A percentile compares a stretch with the other conserved stretches of the same genome.
Evolutionary conservation across 1,140 invertebrate genomes (phyloP).

Genomic region (Carposina sasakii): DNA sequence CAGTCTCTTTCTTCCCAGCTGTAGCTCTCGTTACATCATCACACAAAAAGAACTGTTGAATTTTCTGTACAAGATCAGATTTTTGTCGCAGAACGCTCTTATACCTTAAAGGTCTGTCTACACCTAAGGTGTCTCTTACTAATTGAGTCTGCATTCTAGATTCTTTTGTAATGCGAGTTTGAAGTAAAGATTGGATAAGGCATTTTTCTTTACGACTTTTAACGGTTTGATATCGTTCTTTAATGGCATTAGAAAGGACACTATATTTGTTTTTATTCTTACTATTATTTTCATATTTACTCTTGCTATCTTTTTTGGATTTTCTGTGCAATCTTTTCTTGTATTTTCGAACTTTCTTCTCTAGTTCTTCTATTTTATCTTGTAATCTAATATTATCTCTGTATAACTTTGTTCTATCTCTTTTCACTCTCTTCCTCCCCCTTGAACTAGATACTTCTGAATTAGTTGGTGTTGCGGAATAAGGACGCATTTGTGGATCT

Average conservation of each 20-base stretch:
- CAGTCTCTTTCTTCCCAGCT: neutral
- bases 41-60: neutral
- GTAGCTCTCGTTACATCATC: neutral
- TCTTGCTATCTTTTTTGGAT: neutral
- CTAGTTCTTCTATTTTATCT: neutral
- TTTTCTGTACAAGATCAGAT: neutral
- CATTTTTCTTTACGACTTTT: neutral
- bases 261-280: neutral
- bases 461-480: neutral
- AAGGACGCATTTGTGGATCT: neutral
- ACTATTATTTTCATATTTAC: neutral
- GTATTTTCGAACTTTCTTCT: neutral
- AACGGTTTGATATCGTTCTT: neutral
- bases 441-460: neutral
- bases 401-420: neutral
- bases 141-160: neutral
- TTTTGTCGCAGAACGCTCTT: neutral
- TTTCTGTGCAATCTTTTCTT: neutral
- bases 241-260: neutral
- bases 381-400: neutral
- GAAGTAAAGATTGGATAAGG: neutral
- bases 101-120: neutral
- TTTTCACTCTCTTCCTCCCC: neutral
- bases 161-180: neutral
- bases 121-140: neutral